Evolutionary conservation across 2,888 invertebrate genomes (phyloP), one percentile per base, ranked within the genome.

Genomic region (Plagodis pulveraria): DNA sequence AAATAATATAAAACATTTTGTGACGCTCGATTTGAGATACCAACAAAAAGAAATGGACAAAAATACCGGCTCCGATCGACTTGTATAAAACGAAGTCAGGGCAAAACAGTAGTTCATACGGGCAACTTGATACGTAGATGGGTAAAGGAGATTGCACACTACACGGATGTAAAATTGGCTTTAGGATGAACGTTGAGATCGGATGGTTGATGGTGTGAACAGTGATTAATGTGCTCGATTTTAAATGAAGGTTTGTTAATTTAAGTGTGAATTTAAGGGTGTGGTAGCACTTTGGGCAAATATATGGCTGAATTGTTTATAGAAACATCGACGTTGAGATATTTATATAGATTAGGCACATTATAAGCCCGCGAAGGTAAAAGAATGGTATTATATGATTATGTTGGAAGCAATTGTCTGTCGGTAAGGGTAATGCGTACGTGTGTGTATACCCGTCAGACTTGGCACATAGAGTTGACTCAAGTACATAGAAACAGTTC

Each of bases 11-110:
- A 49, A 51, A 54, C 56, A 70, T 69, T 68, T 70, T 71, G 81
- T 81, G 78, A 81, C 84, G 84, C 78, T 81, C 79, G 83, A 83
- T 84, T 84, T 82, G 76, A 75, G 76, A 80, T 80, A 78, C 81
- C 65, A 63, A 74, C 69, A 71, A 71, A 75, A 67, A 67, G 38
- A 10, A 9, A 8, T 34, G 55, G 42, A 40, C 45, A 61, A 56
- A 48, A 5, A 34, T 50, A 52, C 54, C 55, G 52, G 59, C 49
- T 58, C 38, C 22, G 43, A 11, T 11, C 45, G 42, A 42, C 50
- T 45, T 54, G 56, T 50, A 11, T 43, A 49, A 50, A 52, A 45
- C 52, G 38, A 10, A 56, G 49, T 43, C 56, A 35, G 44, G 40
- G 47, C 55, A 40, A 51, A 59, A 59, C 59, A 59, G 59, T 59